Conservation (phyloP, 2,113 vertebrate species). For the Solea senegalensis region DNA sequence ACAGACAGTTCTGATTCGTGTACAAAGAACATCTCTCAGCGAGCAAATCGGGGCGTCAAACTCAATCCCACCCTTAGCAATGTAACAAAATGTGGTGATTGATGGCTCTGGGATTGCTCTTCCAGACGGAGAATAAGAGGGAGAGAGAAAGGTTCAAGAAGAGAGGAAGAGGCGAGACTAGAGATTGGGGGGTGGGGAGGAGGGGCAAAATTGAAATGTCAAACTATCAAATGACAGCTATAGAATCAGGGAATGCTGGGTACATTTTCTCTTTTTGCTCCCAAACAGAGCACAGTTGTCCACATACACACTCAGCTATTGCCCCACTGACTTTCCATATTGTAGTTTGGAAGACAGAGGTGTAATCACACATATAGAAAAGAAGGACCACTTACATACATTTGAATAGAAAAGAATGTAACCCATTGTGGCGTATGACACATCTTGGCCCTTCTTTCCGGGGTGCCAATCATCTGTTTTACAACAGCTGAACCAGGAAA, state of each 20-base stretch:
- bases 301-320: neutral
- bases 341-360: too few species aligned
- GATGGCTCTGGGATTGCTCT: slow-evolving; percentile 71
- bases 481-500: too few species aligned
- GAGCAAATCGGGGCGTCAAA: slow-evolving; percentile 63
- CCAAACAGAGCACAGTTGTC: slow-evolving; percentile 60
- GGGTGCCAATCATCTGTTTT: too few species aligned
- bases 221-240: slow-evolving; percentile 73
- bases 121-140: slow-evolving; percentile 53
- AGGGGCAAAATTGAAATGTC: slow-evolving; percentile 77
- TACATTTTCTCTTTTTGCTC: slow-evolving; percentile 60
- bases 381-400: too few species aligned
- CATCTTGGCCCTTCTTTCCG: too few species aligned
- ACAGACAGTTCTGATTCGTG: slow-evolving; percentile 74
- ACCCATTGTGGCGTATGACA: too few species aligned
- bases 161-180: slow-evolving; percentile 5
- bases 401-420: too few species aligned
- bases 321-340: too few species aligned
- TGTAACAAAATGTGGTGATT: slow-evolving; percentile 70
- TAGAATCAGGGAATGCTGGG: slow-evolving; percentile 59
- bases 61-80: slow-evolving; percentile 66
- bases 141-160: slow-evolving; percentile 5
- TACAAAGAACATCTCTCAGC: slow-evolving; percentile 73
- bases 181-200: neutral
- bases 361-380: too few species aligned